phyloP scores from a whole-genome alignment of 1,140 invertebrate genomes.

The Panagrolaimus sp. region DNA sequence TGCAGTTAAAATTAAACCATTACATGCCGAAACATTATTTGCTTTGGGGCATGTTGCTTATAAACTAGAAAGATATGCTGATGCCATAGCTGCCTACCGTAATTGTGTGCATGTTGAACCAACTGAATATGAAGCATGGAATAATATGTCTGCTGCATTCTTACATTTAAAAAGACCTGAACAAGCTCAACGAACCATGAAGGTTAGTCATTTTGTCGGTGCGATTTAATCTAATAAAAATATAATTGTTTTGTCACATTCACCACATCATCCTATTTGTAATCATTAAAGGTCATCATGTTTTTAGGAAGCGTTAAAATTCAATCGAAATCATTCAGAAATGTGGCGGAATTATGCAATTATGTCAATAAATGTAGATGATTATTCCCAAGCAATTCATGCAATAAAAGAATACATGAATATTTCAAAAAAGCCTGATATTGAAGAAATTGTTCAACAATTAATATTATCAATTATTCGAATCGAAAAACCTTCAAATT shows the following conservation, averaged over 20 bases:
- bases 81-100: conserved; percentile 76
- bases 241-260: too few species aligned
- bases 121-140: conserved; percentile 85
- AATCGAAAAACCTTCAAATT: neutral
- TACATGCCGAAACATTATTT: conserved; percentile 68
- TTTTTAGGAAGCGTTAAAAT: conserved; percentile 76
- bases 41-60: conserved; percentile 77
- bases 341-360: conserved; percentile 77
- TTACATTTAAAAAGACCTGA: conserved; percentile 77
- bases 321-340: conserved; percentile 86
- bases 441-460: conserved; percentile 10
- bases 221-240: too few species aligned
- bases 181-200: conserved; percentile 28
- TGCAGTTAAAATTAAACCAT: conserved; percentile 74
- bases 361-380: neutral
- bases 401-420: neutral
- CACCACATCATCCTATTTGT: neutral
- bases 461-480: neutral
- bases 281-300: neutral
- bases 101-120: conserved; percentile 77
- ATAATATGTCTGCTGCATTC: conserved; percentile 86
- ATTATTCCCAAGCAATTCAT: conserved; percentile 2
- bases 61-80: conserved; percentile 72
- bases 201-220: neutral
- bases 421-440: neutral